Conservation (phyloP, 1,140 invertebrate genomes). For the Lordiphosa collinella region DNA sequence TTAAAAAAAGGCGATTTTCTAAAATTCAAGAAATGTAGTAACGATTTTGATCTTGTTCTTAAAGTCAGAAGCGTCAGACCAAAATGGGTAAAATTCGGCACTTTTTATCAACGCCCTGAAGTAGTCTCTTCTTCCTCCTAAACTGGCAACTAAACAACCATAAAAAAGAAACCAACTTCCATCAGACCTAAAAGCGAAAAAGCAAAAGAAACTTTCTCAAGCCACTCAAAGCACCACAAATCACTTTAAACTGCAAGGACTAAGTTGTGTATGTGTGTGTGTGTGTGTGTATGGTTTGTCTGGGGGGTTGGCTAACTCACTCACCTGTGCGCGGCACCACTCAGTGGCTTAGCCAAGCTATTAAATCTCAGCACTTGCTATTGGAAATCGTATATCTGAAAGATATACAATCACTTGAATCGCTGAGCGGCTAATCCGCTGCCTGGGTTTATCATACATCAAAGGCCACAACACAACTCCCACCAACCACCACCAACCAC, state of each 20-base stretch:
- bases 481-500: background rate
- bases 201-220: slow-evolving; percentile 54
- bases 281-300: slow-evolving; percentile 2
- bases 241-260: slow-evolving; percentile 74
- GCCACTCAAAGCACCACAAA: slow-evolving; percentile 67
- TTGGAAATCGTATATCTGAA: slow-evolving; percentile 66
- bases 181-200: slow-evolving; percentile 1
- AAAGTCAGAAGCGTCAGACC: no score
- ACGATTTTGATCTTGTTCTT: no score
- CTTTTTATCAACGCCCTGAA: no score
- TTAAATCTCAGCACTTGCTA: slow-evolving; percentile 65
- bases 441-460: slow-evolving; percentile 46
- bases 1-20: no score
- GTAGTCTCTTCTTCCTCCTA: no score
- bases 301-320: slow-evolving; percentile 21
- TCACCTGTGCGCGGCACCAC: slow-evolving; percentile 37
- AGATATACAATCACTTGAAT: slow-evolving; percentile 78
- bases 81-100: no score
- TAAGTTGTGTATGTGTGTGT: slow-evolving; percentile 34
- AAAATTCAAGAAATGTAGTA: no score
- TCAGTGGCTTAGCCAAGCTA: slow-evolving; percentile 47
- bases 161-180: no score
- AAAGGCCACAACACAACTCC: background rate
- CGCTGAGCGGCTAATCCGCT: slow-evolving; percentile 73
- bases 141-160: no score